Base-by-base conservation (phyloP, 1,140 invertebrate species). In the Hyphantria cunea region DNA sequence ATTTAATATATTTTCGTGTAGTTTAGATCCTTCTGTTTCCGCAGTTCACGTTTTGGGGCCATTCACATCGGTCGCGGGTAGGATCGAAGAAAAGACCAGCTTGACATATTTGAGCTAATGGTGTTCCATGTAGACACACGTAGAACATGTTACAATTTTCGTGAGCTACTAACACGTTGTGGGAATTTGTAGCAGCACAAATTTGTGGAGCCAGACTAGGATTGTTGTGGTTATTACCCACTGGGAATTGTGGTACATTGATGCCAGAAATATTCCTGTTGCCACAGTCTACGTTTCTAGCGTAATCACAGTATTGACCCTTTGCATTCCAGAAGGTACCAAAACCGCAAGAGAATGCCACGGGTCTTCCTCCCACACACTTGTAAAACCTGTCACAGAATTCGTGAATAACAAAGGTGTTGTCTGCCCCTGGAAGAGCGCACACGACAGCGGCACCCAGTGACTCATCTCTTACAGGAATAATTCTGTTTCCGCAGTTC, bases 31-130 rank as follows among this genome's bases (percentile, higher is more conserved):
- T 12, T 37, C 61, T 45, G 14, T 49, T 41, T 1, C 14, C 48
- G 39, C 64, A 66, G 13, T 64, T 37, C 5, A 95, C 92, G 68
- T 89, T 80, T 53, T 90, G 60, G 42, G 93, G 83, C 92, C 93
- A 89, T 68, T 94, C 90, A 79, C 95, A 92, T 53, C 92, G 77
- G 83, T 92, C 82, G 7, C 68, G 64, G 31, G 82, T 52, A 59
- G 93, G 85, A 78, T 94, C 93, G 68, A 92, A 94, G 65, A 92
- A 77, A 55, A 91, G 91, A 0, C 54, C 33, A 31, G 79, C 68
- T 0, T 80, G 69, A 10, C 88, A 91, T 56, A 92, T 93, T 5
- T 74, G 75, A 12, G 47, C 13, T 10, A 71, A 51, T 33, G 60
- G 62, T 47, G 15, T 25, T 31, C 68, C 72, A 14, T 61, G 17